Conservation (phyloP, 23 tunicate species). For the Aplidium turbinatum region DNA sequence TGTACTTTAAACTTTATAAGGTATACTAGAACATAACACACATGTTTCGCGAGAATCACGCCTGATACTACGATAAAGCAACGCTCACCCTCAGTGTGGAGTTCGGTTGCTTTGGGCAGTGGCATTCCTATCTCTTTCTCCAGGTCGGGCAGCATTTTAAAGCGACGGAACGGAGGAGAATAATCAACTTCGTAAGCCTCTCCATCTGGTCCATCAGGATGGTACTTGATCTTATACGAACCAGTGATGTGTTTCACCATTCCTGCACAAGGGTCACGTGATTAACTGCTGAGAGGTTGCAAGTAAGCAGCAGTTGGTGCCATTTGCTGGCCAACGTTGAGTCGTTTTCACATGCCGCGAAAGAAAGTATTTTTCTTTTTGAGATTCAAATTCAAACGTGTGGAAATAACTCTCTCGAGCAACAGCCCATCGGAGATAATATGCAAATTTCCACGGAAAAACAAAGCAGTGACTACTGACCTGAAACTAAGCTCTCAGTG, state of each 20-base stretch:
- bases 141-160: conserved; percentile 91
- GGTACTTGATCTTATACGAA: conserved; percentile 71
- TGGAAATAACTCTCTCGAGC: no score
- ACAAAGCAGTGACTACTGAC: conserved; percentile 28
- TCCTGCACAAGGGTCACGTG: conserved; percentile 51
- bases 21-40: no score
- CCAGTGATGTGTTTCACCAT: conserved; percentile 94
- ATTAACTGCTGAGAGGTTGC: conserved; percentile 59
- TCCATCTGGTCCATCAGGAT: conserved; percentile 99
- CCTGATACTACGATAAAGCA: no score
- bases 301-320: neutral
- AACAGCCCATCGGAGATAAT: no score
- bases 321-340: no score
- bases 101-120: conserved; percentile 79
- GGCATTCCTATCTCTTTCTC: conserved; percentile 75
- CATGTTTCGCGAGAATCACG: no score
- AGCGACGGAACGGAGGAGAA: conserved; percentile 87
- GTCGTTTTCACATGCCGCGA: no score
- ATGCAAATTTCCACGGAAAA: no score
- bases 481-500: conserved; percentile 82
- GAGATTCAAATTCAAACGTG: no score
- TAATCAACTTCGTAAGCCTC: conserved; percentile 84
- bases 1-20: no score
- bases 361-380: no score
- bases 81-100: conserved; percentile 79